phyloP scores from a whole-genome alignment of 35 echinoderm and acorn worm species.

The Stichopus chloronotus region DNA sequence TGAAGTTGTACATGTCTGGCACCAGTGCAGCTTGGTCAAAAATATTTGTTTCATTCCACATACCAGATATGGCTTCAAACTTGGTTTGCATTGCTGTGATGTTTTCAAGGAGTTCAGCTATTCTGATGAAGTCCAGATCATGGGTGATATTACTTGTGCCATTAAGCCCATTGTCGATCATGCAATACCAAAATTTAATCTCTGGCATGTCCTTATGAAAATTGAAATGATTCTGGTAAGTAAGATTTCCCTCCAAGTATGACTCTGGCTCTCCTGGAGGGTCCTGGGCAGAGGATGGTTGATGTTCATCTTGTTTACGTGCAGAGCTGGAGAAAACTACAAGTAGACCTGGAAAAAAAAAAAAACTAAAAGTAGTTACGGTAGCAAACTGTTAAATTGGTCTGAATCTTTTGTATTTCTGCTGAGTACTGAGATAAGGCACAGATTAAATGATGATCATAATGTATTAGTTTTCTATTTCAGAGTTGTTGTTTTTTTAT shows the following conservation, averaged over 20 bases:
- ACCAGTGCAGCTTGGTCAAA: not conserved
- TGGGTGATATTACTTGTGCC: not conserved
- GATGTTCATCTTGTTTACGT: not conserved
- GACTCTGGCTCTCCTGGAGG: not conserved
- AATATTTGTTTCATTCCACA: not conserved
- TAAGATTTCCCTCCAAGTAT: not conserved
- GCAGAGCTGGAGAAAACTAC: not conserved
- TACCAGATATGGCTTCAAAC: not conserved
- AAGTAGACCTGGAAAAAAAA: not conserved
- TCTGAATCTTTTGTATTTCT: no score
- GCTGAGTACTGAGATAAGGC: no score
- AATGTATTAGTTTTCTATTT: no score
- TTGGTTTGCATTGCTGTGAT: not conserved
- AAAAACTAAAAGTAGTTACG: not conserved
- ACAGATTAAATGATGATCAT: no score
- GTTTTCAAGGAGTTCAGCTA: not conserved
- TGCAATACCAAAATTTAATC: not conserved
- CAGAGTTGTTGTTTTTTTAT: no score
- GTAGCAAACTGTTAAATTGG: no score
- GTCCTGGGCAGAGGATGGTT: not conserved
- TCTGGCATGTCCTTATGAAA: not conserved
- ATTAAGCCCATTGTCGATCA: not conserved
- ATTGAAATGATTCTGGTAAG: not conserved
- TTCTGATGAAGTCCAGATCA: not conserved
- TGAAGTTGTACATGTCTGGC: not conserved